Conservation (phyloP, 2,888 invertebrate species). For the Microplitis deprimator region DNA sequence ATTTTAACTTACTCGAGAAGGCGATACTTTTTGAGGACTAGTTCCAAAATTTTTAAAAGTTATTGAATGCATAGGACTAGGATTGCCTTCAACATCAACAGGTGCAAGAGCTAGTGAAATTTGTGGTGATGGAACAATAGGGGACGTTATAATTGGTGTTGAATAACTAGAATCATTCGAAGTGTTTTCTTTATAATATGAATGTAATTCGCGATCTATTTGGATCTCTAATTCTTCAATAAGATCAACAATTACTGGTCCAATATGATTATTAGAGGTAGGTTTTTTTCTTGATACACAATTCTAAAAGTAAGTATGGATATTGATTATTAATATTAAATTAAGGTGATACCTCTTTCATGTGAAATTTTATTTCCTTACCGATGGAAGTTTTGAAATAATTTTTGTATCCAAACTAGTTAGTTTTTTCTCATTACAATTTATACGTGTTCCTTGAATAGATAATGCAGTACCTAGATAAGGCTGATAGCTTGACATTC, state of each 20-base stretch:
- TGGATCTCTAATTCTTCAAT: conserved; percentile 78
- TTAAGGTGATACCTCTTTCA: conserved; percentile 38
- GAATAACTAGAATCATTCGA: conserved; percentile 43
- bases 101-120: conserved; percentile 41
- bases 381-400: conserved; percentile 60
- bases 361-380: conserved; percentile 53
- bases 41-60: conserved; percentile 7
- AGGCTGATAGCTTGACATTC: conserved; percentile 84
- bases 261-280: conserved; percentile 72
- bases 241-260: conserved; percentile 80
- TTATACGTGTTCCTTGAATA: conserved; percentile 78
- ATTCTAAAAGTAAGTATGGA: conserved; percentile 52
- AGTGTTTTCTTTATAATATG: conserved; percentile 61
- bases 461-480: conserved; percentile 83
- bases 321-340: conserved; percentile 30
- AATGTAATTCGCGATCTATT: conserved; percentile 65
- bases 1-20: conserved; percentile 24
- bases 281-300: conserved; percentile 63
- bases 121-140: conserved; percentile 45
- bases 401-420: conserved; percentile 70
- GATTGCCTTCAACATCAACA: conserved; percentile 17
- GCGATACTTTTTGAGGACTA: conserved; percentile 30
- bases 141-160: conserved; percentile 53
- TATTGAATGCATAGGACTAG: conserved; percentile 27
- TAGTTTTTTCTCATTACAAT: conserved; percentile 68